Percentiles rank a stretch among this genome's conserved stretches.
Evolutionary conservation across 2,113 vertebrate genomes (phyloP).

Genomic region (Pogonocichla stellata): DNA sequence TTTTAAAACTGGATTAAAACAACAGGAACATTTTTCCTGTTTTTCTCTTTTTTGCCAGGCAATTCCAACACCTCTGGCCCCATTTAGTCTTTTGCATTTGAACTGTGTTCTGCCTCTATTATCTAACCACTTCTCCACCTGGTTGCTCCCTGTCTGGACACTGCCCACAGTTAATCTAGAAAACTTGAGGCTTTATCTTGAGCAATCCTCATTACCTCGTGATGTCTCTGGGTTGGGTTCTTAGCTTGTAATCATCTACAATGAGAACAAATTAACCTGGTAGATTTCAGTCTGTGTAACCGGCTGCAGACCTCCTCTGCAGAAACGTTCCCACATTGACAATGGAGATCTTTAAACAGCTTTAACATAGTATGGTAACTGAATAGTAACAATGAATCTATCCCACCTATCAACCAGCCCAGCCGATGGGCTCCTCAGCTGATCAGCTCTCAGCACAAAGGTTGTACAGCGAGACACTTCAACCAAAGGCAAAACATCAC

Average conservation of each 20-base stretch:
- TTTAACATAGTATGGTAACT: neutral
- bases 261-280: neutral
- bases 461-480: neutral
- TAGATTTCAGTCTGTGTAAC: neutral
- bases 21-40: neutral
- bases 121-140: neutral
- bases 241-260: neutral
- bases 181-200: neutral
- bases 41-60: neutral
- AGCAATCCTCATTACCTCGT: neutral
- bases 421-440: neutral
- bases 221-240: neutral
- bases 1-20: neutral
- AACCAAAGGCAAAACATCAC: neutral
- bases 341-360: neutral
- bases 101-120: neutral
- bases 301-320: neutral
- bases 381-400: neutral
- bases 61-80: neutral
- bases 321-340: neutral
- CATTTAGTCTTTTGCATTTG: neutral
- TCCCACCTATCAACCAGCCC: accelerated
- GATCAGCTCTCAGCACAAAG: neutral
- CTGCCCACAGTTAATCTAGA: neutral
- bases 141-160: neutral